Evolutionary conservation across 2,113 vertebrate genomes (phyloP), one percentile per base, ranked within the genome.

Genomic region (Thamnaconus septentrionalis): DNA sequence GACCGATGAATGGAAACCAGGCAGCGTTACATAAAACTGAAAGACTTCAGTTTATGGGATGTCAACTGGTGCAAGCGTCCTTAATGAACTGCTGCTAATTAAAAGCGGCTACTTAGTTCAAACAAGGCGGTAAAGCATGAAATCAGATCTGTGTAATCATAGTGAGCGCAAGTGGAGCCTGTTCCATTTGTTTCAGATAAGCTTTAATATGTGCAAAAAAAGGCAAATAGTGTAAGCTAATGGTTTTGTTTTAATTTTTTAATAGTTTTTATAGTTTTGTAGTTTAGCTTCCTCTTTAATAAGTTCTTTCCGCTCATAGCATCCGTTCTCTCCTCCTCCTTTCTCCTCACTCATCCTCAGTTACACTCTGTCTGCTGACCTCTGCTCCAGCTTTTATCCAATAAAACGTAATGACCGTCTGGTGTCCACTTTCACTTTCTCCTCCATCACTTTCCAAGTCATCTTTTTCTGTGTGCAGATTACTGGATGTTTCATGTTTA

Each of bases 21-120:
- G 49, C 64, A 61, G 12, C 56, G 55, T 59, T 53, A 58, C 50
- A 52, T 45, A 67, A 8, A n/a, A 64, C 50, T 43, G 41, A 3
- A 8, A 71, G 62, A 48, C 41, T 49, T 4, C 18, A 49, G 10
- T 81, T 84, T 76, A 80, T 66, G 72, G 41, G 59, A 73, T 53
- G 62, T n/a, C 53, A 54, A 51, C 56, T 69, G 57, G 63, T 73
- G 66, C 5, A 6, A 57, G 66, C 5, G 7, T 56, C 64, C 49
- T 48, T 61, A 71, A 73, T 78, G 63, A 83, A 78, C 8, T 2
- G 56, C 63, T 45, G 61, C 56, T 70, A 62, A 82, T 84, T 76
- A 69, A 61, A 78, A 56, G n/a, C 6, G 64, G 64, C 67, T 64
- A 57, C 43, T 55, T 64, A 64, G 75, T 79, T 85, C 64, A 76